Evolutionary conservation across 2,888 invertebrate genomes (phyloP).

Genomic region (Himalopsyche japonica): DNA sequence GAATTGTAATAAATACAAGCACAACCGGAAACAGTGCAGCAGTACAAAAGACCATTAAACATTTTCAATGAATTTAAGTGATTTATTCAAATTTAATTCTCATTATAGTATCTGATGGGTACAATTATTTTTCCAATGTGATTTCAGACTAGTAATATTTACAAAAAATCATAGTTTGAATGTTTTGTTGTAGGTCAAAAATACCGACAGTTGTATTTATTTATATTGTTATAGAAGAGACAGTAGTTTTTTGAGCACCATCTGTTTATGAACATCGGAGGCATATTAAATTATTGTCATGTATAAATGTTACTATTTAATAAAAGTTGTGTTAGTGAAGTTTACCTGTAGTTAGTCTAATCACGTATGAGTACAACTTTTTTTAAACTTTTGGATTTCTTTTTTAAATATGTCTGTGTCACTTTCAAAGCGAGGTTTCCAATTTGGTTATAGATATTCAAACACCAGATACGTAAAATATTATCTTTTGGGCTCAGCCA

Average conservation of each 20-base stretch:
- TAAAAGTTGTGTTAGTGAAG: conserved; percentile 23
- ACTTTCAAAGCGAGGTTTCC: neutral
- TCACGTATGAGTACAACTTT: conserved; percentile 16
- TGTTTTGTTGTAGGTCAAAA: neutral
- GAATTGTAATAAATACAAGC: neutral
- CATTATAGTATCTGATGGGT: neutral
- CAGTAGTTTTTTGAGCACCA: neutral
- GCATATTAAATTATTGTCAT: conserved; percentile 7
- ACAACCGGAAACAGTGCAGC: neutral
- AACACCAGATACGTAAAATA: neutral
- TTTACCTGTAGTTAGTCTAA: conserved; percentile 28
- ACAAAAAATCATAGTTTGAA: neutral
- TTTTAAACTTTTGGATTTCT: neutral
- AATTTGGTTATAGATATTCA: neutral
- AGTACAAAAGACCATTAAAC: neutral
- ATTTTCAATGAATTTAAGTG: neutral
- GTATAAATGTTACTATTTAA: conserved; percentile 31
- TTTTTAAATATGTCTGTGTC: neutral
- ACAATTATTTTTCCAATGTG: neutral
- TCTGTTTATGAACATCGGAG: conserved; percentile 3
- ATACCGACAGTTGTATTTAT: conserved; percentile 15
- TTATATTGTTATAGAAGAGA: neutral
- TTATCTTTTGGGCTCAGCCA: neutral
- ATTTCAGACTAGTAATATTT: neutral
- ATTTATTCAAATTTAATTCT: neutral